Percentiles rank a stretch among this genome's conserved stretches.
Conservation (phyloP, 2,888 invertebrate species). For the Cantharis rustica region DNA sequence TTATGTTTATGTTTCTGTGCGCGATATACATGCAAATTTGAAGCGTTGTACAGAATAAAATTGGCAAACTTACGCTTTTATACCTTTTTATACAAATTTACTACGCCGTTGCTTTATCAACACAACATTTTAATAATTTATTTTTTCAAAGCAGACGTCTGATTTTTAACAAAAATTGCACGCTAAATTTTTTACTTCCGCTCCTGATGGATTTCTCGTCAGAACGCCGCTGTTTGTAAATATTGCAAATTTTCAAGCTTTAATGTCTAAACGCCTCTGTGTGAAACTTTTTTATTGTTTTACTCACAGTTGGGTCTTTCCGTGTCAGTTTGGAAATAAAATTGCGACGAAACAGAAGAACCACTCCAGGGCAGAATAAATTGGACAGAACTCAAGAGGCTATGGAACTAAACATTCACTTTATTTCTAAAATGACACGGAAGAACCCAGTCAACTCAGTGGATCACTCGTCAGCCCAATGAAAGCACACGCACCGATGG, state of each 20-base stretch:
- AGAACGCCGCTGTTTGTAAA: neutral
- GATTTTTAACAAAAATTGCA: neutral
- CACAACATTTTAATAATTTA: neutral
- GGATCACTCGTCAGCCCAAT: slow-evolving; percentile 28
- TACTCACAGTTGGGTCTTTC: neutral
- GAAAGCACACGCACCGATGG: slow-evolving; percentile 47
- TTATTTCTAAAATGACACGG: neutral
- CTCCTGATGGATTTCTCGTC: neutral
- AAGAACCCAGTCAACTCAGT: neutral
- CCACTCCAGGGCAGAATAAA: no score
- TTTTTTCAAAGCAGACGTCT: neutral
- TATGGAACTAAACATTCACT: neutral
- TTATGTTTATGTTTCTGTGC: neutral
- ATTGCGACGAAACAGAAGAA: neutral
- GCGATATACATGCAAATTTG: neutral
- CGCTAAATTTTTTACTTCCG: neutral
- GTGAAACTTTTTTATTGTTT: neutral
- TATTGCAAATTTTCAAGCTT: neutral
- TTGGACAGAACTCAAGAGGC: no score
- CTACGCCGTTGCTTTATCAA: neutral
- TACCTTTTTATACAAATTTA: neutral
- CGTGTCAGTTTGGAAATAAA: neutral
- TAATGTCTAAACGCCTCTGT: neutral
- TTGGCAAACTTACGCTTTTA: neutral
- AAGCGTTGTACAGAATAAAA: neutral